These are phyloP conservation scores for Eulemur coronatus DNA, from an alignment of 2,797 vertebrate species.

Conservation along the genomic window DNA sequence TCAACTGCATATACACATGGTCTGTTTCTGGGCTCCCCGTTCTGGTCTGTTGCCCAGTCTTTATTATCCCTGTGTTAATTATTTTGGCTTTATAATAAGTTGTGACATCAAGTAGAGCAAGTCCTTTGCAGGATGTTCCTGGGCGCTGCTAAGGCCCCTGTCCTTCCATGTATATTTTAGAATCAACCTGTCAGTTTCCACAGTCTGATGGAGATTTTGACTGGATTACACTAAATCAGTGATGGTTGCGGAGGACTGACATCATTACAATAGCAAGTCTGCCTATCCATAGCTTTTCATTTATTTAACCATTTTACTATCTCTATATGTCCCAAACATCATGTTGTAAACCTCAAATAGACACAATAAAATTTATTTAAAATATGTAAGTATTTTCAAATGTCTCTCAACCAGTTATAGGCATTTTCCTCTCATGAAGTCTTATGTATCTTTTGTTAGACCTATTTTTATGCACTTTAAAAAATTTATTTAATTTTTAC, in stretches of 20 bases:
- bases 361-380: neutral
- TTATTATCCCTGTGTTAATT: neutral
- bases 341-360: neutral
- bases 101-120: neutral
- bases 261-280: too few relatives aligned
- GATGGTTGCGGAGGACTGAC: neutral
- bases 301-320: neutral
- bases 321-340: neutral
- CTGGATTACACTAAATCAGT: neutral
- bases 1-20: too few relatives aligned
- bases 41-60: neutral
- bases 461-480: neutral
- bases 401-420: neutral
- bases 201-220: neutral
- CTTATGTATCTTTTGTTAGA: neutral
- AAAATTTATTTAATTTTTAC: neutral
- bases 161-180: neutral
- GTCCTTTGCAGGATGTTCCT: neutral
- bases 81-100: neutral
- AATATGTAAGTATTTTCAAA: neutral
- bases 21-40: neutral
- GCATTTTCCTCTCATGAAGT: neutral
- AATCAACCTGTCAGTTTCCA: neutral
- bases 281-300: neutral
- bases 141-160: neutral